Base-by-base conservation (phyloP, 1,140 invertebrate species). In the Drosophila sturtevanti region DNA sequence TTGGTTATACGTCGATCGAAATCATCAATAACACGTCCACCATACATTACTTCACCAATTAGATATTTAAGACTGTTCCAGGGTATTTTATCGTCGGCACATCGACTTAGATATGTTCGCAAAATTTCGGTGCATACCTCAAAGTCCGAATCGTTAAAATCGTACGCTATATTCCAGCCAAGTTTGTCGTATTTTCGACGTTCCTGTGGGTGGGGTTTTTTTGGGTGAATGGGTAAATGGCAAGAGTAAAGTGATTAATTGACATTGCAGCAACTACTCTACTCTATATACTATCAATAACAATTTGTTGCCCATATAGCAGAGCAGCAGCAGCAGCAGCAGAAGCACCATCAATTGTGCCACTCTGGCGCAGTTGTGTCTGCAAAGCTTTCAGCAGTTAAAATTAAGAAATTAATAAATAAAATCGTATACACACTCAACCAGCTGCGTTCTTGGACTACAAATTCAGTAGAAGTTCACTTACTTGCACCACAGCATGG, bases 41-140 rank as follows among this genome's bases (percentile, higher is more conserved):
- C 97, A 90, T 98, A 98, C 96, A 98, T 98, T 5, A 98, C 96
- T 92, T 98, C 97, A 68, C 97, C 97, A 87, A 98, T 97, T 2
- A 98, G 92, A 92, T 98, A 98, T 89, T 98, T 98, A 14, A 98
- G 93, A 86, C 96, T 97, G 65, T 95, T 95, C 97, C 97, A 98
- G 4, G 97, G 97, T 62, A 97, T 95, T 35, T 94, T 94, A 0
- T 92, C 92, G 0, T 93, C 90, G 10, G 93, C 75, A 38, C 95
- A 94, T 85, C 97, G 96, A 0, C 94, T 95, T 11, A 98, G 92
- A 92, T 98, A 98, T 5, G 95, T 97, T 54, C 96, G 94, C 27
- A 98, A 92, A 65, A 98, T 98, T 85, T 95, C 94, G 65, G 95
- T 94, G 90, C 96, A 97, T 12, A 98, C 96, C 63, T 95, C 94